phyloP scores from a whole-genome alignment of 53 echinoderm and acorn worm species.

The Holothuria leucospilota region DNA sequence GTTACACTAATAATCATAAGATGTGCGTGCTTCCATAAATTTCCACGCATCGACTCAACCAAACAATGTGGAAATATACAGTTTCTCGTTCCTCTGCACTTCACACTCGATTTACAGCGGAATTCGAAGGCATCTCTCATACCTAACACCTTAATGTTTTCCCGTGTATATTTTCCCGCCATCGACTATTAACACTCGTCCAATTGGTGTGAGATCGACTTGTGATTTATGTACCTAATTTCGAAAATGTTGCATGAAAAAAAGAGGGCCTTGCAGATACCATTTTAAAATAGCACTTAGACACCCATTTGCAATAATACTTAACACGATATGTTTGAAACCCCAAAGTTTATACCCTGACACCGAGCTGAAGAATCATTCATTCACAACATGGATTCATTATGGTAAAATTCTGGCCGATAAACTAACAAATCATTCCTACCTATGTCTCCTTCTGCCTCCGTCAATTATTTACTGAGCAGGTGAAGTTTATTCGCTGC shows the following conservation, averaged over 20 bases:
- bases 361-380: conserved; percentile 9
- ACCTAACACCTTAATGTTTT: conserved; percentile 45
- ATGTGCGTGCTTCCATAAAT: conserved; percentile 29
- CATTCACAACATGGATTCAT: conserved; percentile 46
- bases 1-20: conserved; percentile 42
- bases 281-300: conserved; percentile 50
- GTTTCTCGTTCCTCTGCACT: conserved; percentile 27
- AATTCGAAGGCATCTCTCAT: conserved; percentile 11
- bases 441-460: conserved; percentile 10
- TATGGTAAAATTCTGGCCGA: conserved; percentile 37
- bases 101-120: conserved; percentile 42
- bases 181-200: conserved; percentile 40
- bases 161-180: conserved; percentile 45
- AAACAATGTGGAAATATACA: conserved; percentile 44
- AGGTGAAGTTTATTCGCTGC: conserved; percentile 43
- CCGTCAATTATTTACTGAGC: conserved; percentile 43
- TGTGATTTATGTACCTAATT: conserved; percentile 42
- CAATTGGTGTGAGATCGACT: conserved; percentile 37
- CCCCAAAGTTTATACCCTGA: conserved; percentile 35
- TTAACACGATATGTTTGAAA: conserved; percentile 48
- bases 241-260: conserved; percentile 48
- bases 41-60: conserved; percentile 37
- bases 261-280: conserved; percentile 36
- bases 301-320: conserved; percentile 50
- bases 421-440: conserved; percentile 43